phyloP scores from a whole-genome alignment of 2,797 vertebrate species.

The Bucorvus abyssinicus region DNA sequence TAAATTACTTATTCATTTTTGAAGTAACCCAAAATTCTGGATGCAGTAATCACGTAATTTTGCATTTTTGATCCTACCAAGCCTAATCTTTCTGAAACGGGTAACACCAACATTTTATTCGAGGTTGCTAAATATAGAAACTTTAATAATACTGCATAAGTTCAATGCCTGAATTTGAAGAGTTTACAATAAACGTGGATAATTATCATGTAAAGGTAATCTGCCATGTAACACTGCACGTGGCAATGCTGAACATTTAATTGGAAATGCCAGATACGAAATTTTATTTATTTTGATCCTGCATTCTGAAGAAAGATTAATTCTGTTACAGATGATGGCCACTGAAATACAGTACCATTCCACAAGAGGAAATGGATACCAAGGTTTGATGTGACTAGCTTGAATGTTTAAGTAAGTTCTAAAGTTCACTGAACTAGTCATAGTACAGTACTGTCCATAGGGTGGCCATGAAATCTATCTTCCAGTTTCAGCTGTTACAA shows the following conservation, averaged over 20 bases:
- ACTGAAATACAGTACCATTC: background rate
- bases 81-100: background rate
- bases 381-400: background rate
- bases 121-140: background rate
- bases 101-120: background rate
- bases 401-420: background rate
- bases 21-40: background rate
- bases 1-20: background rate
- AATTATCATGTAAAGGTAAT: background rate
- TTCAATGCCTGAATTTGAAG: background rate
- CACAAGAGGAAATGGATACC: background rate
- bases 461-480: background rate
- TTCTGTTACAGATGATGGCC: background rate
- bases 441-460: background rate
- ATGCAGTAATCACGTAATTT: background rate
- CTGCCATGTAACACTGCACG: background rate
- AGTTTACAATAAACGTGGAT: background rate
- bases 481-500: background rate
- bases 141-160: background rate
- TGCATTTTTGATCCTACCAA: background rate
- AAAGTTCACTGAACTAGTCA: background rate
- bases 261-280: background rate
- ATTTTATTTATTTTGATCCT: background rate
- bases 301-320: background rate
- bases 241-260: background rate